These are phyloP conservation scores for Spatulosminthurus flaviceps DNA, from an alignment of 2,888 invertebrate genomes.

Conservation along the genomic window DNA sequence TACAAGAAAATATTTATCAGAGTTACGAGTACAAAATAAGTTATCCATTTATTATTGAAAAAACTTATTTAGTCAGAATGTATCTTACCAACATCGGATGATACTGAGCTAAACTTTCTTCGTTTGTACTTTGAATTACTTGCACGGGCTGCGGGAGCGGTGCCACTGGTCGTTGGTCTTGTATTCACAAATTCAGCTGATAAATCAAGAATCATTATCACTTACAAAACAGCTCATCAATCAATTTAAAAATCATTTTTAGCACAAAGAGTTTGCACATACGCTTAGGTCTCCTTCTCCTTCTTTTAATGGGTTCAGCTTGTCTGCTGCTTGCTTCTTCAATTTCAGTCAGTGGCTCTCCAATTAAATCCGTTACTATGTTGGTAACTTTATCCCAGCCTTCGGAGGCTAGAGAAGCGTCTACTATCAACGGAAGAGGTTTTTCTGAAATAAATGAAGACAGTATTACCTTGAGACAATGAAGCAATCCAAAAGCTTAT, in stretches of 20 bases:
- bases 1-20: too few species aligned
- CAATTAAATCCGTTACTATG: constrained; percentile 24
- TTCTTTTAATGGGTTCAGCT: constrained; percentile 38
- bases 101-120: constrained; percentile 40
- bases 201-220: not conserved
- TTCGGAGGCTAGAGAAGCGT: constrained; percentile 41
- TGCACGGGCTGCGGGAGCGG: not conserved
- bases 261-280: constrained; percentile 10
- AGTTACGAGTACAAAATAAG: too few species aligned
- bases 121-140: constrained; percentile 35
- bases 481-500: too few species aligned
- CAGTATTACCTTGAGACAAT: too few species aligned
- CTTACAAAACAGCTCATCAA: not conserved
- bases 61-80: too few species aligned
- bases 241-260: not conserved
- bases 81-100: constrained; percentile 15
- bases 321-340: constrained; percentile 20
- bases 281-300: constrained; percentile 41
- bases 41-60: not conserved
- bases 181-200: constrained; percentile 25
- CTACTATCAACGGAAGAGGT: constrained; percentile 38
- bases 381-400: constrained; percentile 34
- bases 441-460: constrained; percentile 13
- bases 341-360: constrained; percentile 29
- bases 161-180: constrained; percentile 33